Evolutionary conservation across 1,140 invertebrate species (phyloP).

Genomic region (Drosophila equinoxialis): DNA sequence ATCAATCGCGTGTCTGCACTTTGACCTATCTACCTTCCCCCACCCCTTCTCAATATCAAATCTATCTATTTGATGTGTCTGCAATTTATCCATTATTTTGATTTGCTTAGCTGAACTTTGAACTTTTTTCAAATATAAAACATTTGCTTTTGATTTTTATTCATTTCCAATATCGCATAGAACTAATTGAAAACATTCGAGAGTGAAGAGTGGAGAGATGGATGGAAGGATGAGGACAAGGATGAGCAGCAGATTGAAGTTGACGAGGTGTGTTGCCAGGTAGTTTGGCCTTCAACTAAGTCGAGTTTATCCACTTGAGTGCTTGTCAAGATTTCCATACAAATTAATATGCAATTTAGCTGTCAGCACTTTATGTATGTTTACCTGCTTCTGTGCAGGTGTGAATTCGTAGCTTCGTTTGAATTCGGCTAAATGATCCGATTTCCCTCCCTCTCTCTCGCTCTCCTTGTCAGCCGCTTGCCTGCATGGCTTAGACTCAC

Average conservation of each 20-base stretch:
- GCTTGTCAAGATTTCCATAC: constrained; percentile 49
- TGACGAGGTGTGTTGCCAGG: neutral
- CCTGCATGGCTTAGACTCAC: neutral
- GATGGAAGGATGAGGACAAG: neutral
- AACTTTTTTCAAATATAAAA: constrained; percentile 30
- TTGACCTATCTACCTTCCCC: constrained; percentile 51
- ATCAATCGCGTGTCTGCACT: constrained; percentile 62
- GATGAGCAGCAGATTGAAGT: neutral
- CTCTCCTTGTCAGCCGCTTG: neutral
- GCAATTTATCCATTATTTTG: constrained; percentile 48
- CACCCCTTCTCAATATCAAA: too few species aligned
- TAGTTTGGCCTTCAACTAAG: constrained; percentile 17
- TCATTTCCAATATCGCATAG: constrained; percentile 35
- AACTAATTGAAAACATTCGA: neutral
- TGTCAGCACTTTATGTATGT: constrained; percentile 53
- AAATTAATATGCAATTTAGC: constrained; percentile 76
- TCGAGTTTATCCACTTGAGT: constrained; percentile 12
- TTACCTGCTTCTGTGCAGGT: constrained; percentile 53
- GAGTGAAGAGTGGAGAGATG: neutral
- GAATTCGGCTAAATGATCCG: constrained; percentile 22
- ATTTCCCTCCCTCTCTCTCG: constrained; percentile 12
- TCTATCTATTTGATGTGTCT: constrained; percentile 18
- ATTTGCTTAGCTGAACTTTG: constrained; percentile 50
- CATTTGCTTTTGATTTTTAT: constrained; percentile 27
- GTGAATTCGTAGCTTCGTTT: constrained; percentile 27